Evolutionary conservation across 2,113 vertebrate genomes (phyloP), one percentile per base, ranked within the genome.

Genomic region (Mesitornis unicolor): DNA sequence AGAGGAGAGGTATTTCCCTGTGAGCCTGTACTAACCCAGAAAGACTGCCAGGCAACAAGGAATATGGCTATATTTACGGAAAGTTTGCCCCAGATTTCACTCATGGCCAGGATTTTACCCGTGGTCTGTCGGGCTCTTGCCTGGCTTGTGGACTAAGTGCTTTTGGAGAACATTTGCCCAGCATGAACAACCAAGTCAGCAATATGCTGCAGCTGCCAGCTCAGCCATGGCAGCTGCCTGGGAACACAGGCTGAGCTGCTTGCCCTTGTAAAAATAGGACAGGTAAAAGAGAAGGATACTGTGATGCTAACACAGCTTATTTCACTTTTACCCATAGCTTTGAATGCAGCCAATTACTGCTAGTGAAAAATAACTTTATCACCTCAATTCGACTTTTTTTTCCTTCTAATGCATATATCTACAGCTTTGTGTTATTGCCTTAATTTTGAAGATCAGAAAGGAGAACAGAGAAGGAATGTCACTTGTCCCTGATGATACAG

Each of bases 361-460:
- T 81, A 35, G 42, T 63, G 35, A 71, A 95, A 93, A 95, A 60
- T 75, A 75, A 67, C 69, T 93, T 85, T 60, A 43, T 75, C 80
- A 56, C 38, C 31, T 81, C 60, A 42, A 84, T 89, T 84, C 3
- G 16, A 67, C 28, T 40, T 70, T 43, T 77, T 60, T 21, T 6
- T 21, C 6, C 45, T 83, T 70, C 47, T 77, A 90, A 67, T 81
- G 69, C 64, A 93, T 54, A 25, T 94, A 63, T 67, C 70, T 90
- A 47, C 71, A 71, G 68, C 79, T 93, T 81, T 91, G n/a, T 93
- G 33, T 74, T 90, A 67, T 77, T 80, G 67, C 78, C 67, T 93
- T 87, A 76, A 80, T 96, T 95, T 69, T 93, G 88, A 68, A 86
- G 71, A 74, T 18, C 68, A 93, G 71, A 81, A 96, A 81, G 76